These are phyloP conservation scores for Crax fasciolata DNA, from an alignment of 2,797 vertebrate genomes.

Conservation along the genomic window DNA sequence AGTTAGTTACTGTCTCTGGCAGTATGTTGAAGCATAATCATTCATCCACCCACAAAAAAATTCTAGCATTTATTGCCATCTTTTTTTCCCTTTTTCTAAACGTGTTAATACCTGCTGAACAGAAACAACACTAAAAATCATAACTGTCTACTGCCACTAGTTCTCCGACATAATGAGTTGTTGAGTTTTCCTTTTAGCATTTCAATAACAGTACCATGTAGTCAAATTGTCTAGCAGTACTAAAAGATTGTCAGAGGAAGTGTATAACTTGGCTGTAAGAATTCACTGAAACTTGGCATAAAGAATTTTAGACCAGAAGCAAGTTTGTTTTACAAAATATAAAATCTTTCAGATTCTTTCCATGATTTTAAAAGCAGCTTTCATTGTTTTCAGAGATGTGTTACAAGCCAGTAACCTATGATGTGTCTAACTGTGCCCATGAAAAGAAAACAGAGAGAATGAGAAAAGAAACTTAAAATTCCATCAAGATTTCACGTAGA, in stretches of 20 bases:
- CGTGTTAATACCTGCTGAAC: conserved; percentile 46
- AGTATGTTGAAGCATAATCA: neutral
- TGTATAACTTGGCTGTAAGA: conserved; percentile 33
- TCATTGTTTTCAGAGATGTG: neutral
- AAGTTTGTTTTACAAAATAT: conserved; percentile 29
- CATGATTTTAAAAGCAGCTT: neutral
- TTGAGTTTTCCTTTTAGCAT: conserved; percentile 43
- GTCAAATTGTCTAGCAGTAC: conserved; percentile 29
- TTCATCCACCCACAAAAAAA: conserved; percentile 26
- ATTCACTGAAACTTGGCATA: conserved; percentile 40
- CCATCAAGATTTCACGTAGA: neutral
- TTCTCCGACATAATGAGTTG: neutral
- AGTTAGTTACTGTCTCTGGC: conserved; percentile 23
- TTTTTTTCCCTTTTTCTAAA: neutral
- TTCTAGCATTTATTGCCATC: neutral
- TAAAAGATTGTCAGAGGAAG: conserved; percentile 16
- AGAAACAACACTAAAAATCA: conserved; percentile 24
- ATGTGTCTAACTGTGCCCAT: neutral
- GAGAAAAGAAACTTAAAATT: neutral
- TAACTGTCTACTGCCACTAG: conserved; percentile 16
- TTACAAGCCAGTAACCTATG: neutral
- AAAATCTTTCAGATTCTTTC: neutral
- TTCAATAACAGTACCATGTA: conserved; percentile 27
- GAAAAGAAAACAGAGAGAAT: neutral
- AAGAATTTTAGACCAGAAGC: neutral